Base-by-base conservation (phyloP, 1,140 invertebrate genomes). In the Hylaeus volcanicus region DNA sequence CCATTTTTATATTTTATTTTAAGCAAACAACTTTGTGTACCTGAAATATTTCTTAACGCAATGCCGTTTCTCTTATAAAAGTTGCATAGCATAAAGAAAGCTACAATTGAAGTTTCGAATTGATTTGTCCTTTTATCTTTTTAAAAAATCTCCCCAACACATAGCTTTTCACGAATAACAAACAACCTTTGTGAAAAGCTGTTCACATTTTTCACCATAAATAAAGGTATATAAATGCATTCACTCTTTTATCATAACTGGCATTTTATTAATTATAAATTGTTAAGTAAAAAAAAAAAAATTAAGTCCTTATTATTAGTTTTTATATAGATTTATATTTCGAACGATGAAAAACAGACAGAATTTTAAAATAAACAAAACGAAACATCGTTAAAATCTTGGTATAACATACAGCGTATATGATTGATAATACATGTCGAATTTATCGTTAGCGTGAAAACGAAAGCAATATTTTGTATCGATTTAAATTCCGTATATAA, bases 241-340 rank as follows among this genome's bases (percentile, higher is more conserved):
- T 63, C 48, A 48, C 45, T 61, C 56, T 37, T 61, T 15, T 15
- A 43, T 5, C 26, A 55, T 26, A 53, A 74, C n/a, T 43, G 39
- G 56, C 43, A n/a, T 43, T 26, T 9, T 55, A 70, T 55, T 12
- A 41, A 55, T 39, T 53, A 39, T 26, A 26, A 26, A 39, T 53
- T 51, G 9, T 9, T 58, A n/a, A n/a, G n/a, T 4, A n/a, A 4
- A 58, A 58, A n/a, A 8, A 58, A 58, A 15, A n/a, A 4, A 58
- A 58, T 4, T 15, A 15, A 15, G n/a, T 58, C 55, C 15, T 45
- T 56, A 37, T 63, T 4, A 48, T 60, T 60, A 58, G 3, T n/a
- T 78, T 63, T 79, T 68, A 58, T 79, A 79, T 77, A 86, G 72
- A 75, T 83, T 81, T 86, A 86, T 86, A 86, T 86, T 86, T 82